A percentile compares a stretch with the other conserved stretches of the same genome.
Evolutionary conservation across 2,888 invertebrate genomes (phyloP).

Genomic region (Pseudococcus jackbeardsleyi): DNA sequence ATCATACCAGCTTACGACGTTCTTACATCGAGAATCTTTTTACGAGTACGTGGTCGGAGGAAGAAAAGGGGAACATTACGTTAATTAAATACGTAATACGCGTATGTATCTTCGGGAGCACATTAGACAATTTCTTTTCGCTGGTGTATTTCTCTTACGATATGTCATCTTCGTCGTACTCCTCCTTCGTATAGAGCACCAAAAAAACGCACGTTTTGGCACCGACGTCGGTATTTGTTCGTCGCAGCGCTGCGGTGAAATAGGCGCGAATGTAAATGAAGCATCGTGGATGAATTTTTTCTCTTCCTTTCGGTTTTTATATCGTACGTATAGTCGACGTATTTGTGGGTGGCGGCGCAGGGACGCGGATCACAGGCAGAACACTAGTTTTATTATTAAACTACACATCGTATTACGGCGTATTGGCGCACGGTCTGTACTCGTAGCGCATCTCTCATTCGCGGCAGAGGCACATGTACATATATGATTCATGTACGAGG

Average conservation of each 20-base stretch:
- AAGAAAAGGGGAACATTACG: neutral
- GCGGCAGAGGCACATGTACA: conserved; percentile 6
- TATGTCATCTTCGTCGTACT: neutral
- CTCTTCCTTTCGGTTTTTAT: neutral
- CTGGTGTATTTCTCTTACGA: neutral
- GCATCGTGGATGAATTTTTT: conserved; percentile 10
- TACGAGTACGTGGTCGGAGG: neutral
- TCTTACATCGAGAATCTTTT: neutral
- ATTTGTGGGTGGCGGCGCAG: neutral
- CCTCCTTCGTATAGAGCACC: neutral
- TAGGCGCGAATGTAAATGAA: conserved; percentile 30
- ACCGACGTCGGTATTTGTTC: neutral
- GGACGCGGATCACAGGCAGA: neutral
- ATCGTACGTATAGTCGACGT: neutral
- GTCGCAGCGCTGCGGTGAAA: neutral
- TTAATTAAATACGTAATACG: neutral
- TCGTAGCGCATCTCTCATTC: conserved; percentile 24
- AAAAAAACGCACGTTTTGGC: conserved; percentile 30
- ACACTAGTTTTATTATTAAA: conserved; percentile 31
- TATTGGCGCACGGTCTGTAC: conserved; percentile 22
- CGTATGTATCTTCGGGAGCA: neutral
- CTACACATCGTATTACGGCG: neutral
- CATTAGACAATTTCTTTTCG: neutral
- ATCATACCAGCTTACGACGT: neutral
- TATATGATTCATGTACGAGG: conserved; percentile 21